Evolutionary conservation across 2,888 invertebrate genomes (phyloP).

Genomic region (Aleiodes testaceus): DNA sequence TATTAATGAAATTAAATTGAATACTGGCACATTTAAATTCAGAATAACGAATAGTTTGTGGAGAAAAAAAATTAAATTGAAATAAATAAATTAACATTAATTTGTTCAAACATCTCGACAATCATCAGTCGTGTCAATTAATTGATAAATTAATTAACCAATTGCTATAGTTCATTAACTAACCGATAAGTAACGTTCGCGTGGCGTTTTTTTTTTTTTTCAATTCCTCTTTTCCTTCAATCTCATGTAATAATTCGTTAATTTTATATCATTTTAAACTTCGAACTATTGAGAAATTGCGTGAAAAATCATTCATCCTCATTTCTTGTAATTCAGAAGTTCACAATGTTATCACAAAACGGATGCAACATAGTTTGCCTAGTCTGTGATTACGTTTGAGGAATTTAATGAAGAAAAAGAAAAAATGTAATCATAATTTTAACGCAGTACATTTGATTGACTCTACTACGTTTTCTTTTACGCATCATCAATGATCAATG

Average conservation of each 20-base stretch:
- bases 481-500: too few species aligned
- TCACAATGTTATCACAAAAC: constrained; percentile 15
- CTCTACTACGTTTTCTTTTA: too few species aligned
- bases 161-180: constrained; percentile 21
- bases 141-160: constrained; percentile 24
- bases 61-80: background rate
- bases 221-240: too few species aligned
- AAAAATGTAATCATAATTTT: too few species aligned
- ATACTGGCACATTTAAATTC: constrained; percentile 11
- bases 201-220: background rate
- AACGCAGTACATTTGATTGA: too few species aligned
- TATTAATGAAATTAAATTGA: background rate
- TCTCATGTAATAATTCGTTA: background rate
- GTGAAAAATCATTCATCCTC: background rate
- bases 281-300: constrained; percentile 5
- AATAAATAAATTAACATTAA: constrained; percentile 12
- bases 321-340: constrained; percentile 6
- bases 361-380: background rate
- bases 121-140: constrained; percentile 29
- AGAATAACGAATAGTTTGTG: background rate
- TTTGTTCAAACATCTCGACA: constrained; percentile 10
- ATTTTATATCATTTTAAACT: constrained; percentile 8
- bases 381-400: background rate
- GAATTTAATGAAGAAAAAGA: too few species aligned
- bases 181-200: background rate